A percentile compares a stretch with the other conserved stretches of the same genome.
Conservation (phyloP, 2,888 invertebrate species). For the Tortricodes alternella region DNA sequence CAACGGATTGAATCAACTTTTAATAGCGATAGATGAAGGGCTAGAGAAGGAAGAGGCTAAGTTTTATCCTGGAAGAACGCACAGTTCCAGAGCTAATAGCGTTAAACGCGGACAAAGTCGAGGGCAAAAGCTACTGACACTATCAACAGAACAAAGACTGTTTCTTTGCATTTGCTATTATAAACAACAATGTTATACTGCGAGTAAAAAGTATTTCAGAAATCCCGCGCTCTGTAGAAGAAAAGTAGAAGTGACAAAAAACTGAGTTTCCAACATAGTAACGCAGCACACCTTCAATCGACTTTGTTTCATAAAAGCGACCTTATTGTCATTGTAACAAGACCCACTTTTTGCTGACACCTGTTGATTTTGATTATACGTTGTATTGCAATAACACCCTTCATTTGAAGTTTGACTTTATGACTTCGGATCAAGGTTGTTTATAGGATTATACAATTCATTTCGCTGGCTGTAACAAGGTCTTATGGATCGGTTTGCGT, state of each 20-base stretch:
- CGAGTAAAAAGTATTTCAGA: slow-evolving; percentile 18
- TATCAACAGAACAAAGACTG: too few species aligned
- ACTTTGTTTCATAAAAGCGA: slow-evolving; percentile 3
- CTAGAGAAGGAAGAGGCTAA: too few species aligned
- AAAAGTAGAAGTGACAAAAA: slow-evolving; percentile 16
- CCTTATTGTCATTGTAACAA: slow-evolving; percentile 13
- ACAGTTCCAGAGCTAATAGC: too few species aligned
- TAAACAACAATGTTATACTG: not conserved
- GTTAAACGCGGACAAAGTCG: too few species aligned
- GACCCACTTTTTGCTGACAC: slow-evolving; percentile 15
- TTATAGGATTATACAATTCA: not conserved
- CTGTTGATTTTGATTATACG: slow-evolving; percentile 20
- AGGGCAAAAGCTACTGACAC: too few species aligned
- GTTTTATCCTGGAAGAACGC: too few species aligned
- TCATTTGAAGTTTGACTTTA: not conserved
- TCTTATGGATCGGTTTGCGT: too few species aligned
- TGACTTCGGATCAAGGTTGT: not conserved
- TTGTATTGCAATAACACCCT: not conserved
- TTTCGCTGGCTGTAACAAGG: too few species aligned
- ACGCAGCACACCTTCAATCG: slow-evolving; percentile 2
- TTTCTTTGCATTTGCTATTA: not conserved
- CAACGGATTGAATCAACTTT: too few species aligned
- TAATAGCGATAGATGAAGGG: too few species aligned
- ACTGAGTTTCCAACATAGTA: slow-evolving; percentile 22
- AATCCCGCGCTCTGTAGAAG: not conserved